A percentile compares a stretch with the other conserved stretches of the same genome.
phyloP scores from a whole-genome alignment of 2,113 vertebrate species.

The Noctilio leporinus region DNA sequence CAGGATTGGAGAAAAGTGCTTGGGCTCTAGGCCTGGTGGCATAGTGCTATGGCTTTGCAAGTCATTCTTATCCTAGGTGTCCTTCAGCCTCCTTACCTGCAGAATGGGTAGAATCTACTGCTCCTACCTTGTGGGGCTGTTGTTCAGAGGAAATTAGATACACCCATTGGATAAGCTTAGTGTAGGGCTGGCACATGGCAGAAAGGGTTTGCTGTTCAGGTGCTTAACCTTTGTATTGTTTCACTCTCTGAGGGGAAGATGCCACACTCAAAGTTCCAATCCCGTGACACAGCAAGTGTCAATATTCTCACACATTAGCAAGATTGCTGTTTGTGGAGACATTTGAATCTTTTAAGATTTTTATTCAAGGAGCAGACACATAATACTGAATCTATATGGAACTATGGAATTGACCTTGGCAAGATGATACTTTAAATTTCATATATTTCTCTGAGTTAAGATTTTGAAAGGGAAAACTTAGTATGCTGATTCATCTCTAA shows the following conservation, averaged over 20 bases:
- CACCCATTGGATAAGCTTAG: neutral
- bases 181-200: neutral
- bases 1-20: neutral
- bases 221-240: neutral
- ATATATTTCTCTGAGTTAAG: neutral
- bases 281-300: rapidly evolving
- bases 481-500: neutral
- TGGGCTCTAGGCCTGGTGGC: neutral
- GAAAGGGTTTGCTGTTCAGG: neutral
- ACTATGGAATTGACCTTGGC: neutral
- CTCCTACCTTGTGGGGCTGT: neutral
- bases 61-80: rapidly evolving
- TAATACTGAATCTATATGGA: neutral
- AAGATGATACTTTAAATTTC: neutral
- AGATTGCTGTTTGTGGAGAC: neutral
- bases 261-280: neutral
- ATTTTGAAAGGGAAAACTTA: neutral
- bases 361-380: neutral
- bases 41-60: rapidly evolving
- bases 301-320: neutral
- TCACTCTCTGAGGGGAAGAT: no score
- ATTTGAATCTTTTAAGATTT: neutral
- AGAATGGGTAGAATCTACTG: neutral
- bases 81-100: neutral
- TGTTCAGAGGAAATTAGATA: neutral